phyloP scores from a whole-genome alignment of 2,888 invertebrate species.

The Ferrisia virgata region DNA sequence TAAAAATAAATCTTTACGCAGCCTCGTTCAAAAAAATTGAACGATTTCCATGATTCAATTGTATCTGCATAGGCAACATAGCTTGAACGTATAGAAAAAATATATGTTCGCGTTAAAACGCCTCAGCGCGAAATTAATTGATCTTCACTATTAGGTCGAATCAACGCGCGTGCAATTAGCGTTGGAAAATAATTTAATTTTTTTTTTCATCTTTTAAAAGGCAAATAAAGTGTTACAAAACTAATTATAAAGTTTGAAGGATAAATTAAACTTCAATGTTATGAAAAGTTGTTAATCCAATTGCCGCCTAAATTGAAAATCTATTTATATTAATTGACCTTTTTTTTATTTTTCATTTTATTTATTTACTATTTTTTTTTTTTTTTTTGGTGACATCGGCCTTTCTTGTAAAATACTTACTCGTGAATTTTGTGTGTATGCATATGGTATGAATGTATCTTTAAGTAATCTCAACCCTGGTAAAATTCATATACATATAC shows the following conservation, averaged over 20 bases:
- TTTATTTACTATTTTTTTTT: too few relatives aligned
- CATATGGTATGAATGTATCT: too few relatives aligned
- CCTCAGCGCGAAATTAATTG: background rate
- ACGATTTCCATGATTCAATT: background rate
- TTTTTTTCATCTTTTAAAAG: background rate
- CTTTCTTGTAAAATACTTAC: too few relatives aligned
- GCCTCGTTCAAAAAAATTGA: background rate
- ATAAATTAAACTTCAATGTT: background rate
- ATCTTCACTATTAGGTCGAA: background rate
- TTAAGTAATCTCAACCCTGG: too few relatives aligned
- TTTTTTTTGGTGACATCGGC: background rate
- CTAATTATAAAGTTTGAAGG: conserved; percentile 28
- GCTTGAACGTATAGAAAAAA: background rate
- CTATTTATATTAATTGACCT: conserved; percentile 22
- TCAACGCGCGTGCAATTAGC: background rate
- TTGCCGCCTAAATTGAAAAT: conserved; percentile 23
- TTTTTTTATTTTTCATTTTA: too few relatives aligned
- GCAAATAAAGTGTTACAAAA: conserved; percentile 11
- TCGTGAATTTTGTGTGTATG: too few relatives aligned
- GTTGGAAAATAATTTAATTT: conserved; percentile 3
- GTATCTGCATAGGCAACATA: too few relatives aligned
- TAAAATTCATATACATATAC: too few relatives aligned
- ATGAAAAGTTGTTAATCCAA: conserved; percentile 30
- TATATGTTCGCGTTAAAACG: background rate
- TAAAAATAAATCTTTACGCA: too few relatives aligned